Evolutionary conservation across 2,888 invertebrate genomes (phyloP).

Genomic region (Trichopria drosophilae): DNA sequence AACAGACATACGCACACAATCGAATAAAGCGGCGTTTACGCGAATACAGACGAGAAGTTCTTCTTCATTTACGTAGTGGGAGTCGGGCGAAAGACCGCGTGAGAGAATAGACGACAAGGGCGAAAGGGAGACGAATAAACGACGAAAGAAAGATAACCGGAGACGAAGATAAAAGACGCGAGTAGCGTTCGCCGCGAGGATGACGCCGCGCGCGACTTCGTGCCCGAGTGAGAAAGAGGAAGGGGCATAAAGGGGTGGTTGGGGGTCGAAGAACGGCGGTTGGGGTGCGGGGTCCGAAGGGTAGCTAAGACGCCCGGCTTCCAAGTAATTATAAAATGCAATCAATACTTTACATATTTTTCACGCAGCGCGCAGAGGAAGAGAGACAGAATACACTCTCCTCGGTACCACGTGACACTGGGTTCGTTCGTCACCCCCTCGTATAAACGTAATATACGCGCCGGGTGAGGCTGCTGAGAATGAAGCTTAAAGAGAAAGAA

Average conservation of each 20-base stretch:
- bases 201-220: no score
- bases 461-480: no score
- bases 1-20: no score
- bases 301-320: conserved; percentile 58
- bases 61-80: conserved; percentile 42
- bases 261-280: conserved; percentile 45
- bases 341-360: conserved; percentile 60
- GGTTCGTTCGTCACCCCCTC: conserved; percentile 7
- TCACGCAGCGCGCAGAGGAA: conserved; percentile 52
- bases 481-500: background rate
- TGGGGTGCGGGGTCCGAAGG: conserved; percentile 44
- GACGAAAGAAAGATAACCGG: conserved; percentile 29
- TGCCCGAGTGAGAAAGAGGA: conserved; percentile 28
- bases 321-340: conserved; percentile 60
- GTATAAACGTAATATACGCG: no score
- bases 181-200: no score
- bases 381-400: conserved; percentile 23
- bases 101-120: no score
- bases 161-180: conserved; percentile 36
- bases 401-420: conserved; percentile 37
- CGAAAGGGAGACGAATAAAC: conserved; percentile 27
- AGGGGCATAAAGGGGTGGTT: no score
- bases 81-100: no score
- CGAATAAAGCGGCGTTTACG: no score
- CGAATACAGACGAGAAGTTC: conserved; percentile 41